Conservation (phyloP, 2,888 invertebrate species). For the Acanthococcus lagerstroemiae region DNA sequence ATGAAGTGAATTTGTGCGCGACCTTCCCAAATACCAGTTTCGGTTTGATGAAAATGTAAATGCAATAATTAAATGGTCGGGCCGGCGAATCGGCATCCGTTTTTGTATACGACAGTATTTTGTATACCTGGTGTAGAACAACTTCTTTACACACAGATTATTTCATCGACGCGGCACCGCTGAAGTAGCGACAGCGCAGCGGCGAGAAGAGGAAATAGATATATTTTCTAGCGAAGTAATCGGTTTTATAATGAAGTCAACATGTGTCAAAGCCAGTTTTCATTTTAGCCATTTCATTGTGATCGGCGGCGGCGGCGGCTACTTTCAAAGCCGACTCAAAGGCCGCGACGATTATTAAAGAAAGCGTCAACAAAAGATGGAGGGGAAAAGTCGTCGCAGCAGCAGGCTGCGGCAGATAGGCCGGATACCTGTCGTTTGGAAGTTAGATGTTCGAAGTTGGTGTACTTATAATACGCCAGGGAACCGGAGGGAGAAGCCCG, state of each 20-base stretch:
- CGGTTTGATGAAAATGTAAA: background rate
- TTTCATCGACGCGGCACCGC: constrained; percentile 3
- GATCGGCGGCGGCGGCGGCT: constrained; percentile 24
- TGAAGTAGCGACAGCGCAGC: constrained; percentile 1
- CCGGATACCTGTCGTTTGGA: constrained; percentile 17
- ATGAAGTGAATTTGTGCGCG: background rate
- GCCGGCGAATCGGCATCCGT: background rate
- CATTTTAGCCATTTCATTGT: constrained; percentile 29
- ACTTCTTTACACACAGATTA: constrained; percentile 9
- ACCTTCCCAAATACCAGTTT: background rate
- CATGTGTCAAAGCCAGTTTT: constrained; percentile 30
- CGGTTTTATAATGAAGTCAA: constrained; percentile 30
- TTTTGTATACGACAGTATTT: no score
- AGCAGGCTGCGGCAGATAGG: constrained; percentile 12
- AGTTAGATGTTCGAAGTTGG: background rate
- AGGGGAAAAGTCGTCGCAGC: constrained; percentile 21
- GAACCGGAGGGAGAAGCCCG: background rate
- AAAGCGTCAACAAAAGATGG: constrained; percentile 22
- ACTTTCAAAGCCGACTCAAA: constrained; percentile 23
- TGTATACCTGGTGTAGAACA: background rate
- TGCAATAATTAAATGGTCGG: background rate
- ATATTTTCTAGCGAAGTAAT: constrained; percentile 24
- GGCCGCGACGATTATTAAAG: constrained; percentile 26
- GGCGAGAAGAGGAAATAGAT: constrained; percentile 1
- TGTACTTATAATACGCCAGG: no score